Evolutionary conservation across 2,113 vertebrate genomes (phyloP).

Genomic region (Paradoxurus hermaphroditus): DNA sequence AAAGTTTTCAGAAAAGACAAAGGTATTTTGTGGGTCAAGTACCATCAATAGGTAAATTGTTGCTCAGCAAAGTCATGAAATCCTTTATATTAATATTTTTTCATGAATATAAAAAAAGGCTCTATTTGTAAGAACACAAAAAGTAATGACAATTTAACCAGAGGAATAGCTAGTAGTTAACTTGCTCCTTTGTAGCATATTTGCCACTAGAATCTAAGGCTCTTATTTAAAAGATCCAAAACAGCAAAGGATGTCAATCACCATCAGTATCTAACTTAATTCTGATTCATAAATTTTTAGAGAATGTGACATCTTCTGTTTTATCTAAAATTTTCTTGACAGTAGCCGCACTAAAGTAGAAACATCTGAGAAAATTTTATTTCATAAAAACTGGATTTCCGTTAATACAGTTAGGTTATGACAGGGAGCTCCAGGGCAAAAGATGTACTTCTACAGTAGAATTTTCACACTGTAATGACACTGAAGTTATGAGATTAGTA

Average conservation of each 20-base stretch:
- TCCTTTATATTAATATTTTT: background rate
- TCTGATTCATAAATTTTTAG: background rate
- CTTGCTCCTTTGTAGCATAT: background rate
- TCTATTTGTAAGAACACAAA: background rate
- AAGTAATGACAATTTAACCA: background rate
- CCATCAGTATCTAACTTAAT: background rate
- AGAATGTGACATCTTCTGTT: background rate
- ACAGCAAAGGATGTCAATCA: background rate
- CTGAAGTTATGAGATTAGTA: background rate
- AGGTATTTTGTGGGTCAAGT: background rate
- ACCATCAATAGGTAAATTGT: background rate
- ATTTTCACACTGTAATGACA: background rate
- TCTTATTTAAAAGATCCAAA: background rate
- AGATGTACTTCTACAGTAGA: background rate
- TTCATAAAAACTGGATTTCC: slow-evolving; percentile 16
- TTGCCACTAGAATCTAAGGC: background rate
- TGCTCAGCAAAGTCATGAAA: background rate
- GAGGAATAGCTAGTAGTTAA: background rate
- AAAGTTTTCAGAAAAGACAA: background rate
- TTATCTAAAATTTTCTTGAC: background rate
- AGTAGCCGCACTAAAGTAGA: background rate
- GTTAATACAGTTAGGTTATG: slow-evolving; percentile 44
- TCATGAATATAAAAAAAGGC: background rate
- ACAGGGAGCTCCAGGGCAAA: background rate
- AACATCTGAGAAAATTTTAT: background rate